Percentiles rank a stretch among this genome's conserved stretches.
Evolutionary conservation across 1,140 invertebrate species (phyloP).

Genomic region (Uloborus diversus): DNA sequence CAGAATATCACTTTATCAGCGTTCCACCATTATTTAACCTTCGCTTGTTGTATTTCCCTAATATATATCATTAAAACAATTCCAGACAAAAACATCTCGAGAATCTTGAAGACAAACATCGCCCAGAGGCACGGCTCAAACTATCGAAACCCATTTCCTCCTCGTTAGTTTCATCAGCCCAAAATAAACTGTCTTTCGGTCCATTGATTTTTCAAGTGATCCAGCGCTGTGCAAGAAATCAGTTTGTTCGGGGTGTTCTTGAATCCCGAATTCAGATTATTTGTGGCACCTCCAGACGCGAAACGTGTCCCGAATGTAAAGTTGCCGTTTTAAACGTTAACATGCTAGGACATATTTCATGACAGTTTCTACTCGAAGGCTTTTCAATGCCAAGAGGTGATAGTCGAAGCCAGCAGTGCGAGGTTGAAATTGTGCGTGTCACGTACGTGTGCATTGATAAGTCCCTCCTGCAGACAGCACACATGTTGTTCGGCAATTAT

Average conservation of each 20-base stretch:
- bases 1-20: too few relatives aligned
- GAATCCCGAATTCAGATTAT: neutral
- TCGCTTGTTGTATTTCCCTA: too few relatives aligned
- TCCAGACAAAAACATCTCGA: too few relatives aligned
- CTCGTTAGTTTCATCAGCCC: too few relatives aligned
- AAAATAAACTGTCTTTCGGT: neutral
- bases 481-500: slow-evolving; percentile 30
- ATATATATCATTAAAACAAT: too few relatives aligned
- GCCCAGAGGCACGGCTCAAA: too few relatives aligned
- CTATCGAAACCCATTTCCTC: too few relatives aligned
- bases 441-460: neutral
- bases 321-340: neutral
- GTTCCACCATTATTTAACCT: too few relatives aligned
- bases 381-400: neutral
- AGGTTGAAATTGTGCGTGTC: neutral
- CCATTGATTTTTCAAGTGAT: neutral
- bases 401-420: neutral
- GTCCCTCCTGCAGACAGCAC: neutral
- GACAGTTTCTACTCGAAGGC: neutral
- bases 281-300: neutral
- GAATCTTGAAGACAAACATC: too few relatives aligned
- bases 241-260: neutral
- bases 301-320: neutral
- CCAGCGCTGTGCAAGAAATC: neutral
- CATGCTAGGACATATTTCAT: neutral